Conservation (phyloP, 37 sponge, comb jelly and placozoan genomes). For the Chondrosia reniformis region DNA sequence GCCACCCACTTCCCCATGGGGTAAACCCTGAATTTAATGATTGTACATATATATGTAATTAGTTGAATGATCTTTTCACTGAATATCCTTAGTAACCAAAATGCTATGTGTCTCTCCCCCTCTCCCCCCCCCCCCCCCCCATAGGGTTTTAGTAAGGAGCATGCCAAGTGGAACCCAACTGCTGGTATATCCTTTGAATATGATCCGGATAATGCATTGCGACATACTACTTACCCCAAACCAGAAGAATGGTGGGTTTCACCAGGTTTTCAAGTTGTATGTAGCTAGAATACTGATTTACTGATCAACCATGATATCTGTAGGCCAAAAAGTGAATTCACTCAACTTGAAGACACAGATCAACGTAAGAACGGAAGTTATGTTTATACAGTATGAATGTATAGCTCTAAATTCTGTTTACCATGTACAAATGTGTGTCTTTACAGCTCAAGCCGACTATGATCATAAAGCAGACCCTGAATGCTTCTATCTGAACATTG, state of each 20-base stretch:
- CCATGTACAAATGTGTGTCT: neutral
- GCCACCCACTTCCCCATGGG: too few relatives aligned
- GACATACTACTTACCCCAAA: slow-evolving; percentile 97
- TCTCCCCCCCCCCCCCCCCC: slow-evolving; percentile 14
- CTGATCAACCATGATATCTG: neutral
- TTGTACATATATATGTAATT: too few relatives aligned
- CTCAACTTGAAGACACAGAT: slow-evolving; percentile 81
- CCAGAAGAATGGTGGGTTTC: slow-evolving; percentile 91
- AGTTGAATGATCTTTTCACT: too few relatives aligned
- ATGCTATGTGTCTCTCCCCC: slow-evolving; percentile 9
- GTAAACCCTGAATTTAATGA: too few relatives aligned
- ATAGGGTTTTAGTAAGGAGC: slow-evolving; percentile 97
- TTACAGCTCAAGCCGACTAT: slow-evolving; percentile 87
- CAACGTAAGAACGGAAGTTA: slow-evolving; percentile 3
- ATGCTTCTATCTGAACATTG: slow-evolving; percentile 94
- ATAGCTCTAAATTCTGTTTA: neutral
- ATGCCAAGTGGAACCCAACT: slow-evolving; percentile 97
- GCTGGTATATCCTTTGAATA: slow-evolving; percentile 97
- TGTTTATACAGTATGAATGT: neutral
- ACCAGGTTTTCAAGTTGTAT: neutral
- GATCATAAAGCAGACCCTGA: slow-evolving; percentile 79
- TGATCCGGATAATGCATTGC: slow-evolving; percentile 96
- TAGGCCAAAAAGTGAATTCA: slow-evolving; percentile 96
- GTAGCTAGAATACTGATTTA: neutral
- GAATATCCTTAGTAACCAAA: too few relatives aligned